phyloP scores from a whole-genome alignment of 2,888 invertebrate species.

The Hydrotaea diabolus region DNA sequence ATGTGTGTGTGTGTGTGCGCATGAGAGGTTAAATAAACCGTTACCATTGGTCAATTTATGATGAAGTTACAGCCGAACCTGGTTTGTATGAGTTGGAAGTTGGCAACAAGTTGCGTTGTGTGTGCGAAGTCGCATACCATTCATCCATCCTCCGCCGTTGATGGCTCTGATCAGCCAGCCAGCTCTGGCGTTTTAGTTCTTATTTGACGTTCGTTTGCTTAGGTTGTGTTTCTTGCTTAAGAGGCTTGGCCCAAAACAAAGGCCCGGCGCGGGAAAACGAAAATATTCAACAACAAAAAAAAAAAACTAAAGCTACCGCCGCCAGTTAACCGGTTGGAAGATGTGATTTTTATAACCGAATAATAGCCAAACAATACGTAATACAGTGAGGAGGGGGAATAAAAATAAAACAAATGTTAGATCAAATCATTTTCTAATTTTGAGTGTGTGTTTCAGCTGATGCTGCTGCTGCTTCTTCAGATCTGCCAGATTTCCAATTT shows the following conservation, averaged over 20 bases:
- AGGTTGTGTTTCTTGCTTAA: constrained; percentile 49
- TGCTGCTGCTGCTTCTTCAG: not conserved
- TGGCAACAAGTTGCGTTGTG: constrained; percentile 34
- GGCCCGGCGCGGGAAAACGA: not conserved
- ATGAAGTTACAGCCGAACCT: not conserved
- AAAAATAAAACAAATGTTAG: constrained; percentile 4
- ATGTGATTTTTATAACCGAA: not conserved
- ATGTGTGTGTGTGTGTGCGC: constrained; percentile 6
- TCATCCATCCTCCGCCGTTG: not conserved
- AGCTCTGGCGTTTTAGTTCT: constrained; percentile 68
- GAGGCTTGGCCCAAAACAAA: constrained; percentile 4
- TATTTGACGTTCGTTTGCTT: constrained; percentile 67
- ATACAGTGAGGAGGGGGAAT: not conserved
- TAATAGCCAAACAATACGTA: not conserved
- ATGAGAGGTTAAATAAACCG: constrained; percentile 42
- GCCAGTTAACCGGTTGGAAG: constrained; percentile 20
- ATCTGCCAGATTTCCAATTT: constrained; percentile 3
- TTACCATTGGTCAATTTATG: constrained; percentile 51
- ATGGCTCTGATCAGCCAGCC: constrained; percentile 59
- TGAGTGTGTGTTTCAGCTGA: not conserved
- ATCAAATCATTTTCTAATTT: constrained; percentile 26
- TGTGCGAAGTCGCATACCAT: not conserved
- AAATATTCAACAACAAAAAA: not conserved
- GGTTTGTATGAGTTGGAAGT: constrained; percentile 5
- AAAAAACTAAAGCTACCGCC: constrained; percentile 55